These are phyloP conservation scores for Mus caroli DNA, from an alignment of 2,797 vertebrate genomes.

Conservation along the genomic window DNA sequence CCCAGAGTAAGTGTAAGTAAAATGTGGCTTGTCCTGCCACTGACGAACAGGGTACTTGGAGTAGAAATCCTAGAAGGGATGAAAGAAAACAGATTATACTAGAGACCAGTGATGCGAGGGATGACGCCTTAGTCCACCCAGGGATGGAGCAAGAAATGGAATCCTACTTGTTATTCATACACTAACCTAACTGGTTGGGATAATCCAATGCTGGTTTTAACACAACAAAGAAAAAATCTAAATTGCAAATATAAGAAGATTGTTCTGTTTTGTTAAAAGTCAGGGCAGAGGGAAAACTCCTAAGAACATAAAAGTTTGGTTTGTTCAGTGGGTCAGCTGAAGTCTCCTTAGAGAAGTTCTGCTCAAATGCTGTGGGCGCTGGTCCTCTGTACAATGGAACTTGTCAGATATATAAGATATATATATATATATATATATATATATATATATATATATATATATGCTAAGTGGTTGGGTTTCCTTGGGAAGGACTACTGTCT, in stretches of 20 bases:
- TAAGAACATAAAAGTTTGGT: background rate
- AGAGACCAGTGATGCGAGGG: background rate
- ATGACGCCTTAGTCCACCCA: background rate
- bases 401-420: background rate
- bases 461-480: background rate
- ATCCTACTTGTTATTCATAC: background rate
- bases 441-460: background rate
- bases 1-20: background rate
- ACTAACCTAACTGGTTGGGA: background rate
- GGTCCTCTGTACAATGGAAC: background rate
- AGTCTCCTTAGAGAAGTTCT: background rate
- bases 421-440: too few species aligned
- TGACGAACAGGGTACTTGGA: background rate
- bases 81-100: constrained; percentile 9
- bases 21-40: background rate
- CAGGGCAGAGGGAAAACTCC: background rate
- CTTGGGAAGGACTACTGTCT: too few species aligned
- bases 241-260: background rate
- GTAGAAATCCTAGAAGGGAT: constrained; percentile 36
- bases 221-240: background rate
- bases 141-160: background rate
- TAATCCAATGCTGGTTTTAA: constrained; percentile 18
- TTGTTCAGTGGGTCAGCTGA: background rate
- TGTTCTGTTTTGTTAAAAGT: constrained; percentile 48
- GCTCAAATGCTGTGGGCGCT: background rate